A percentile compares a stretch with the other conserved stretches of the same genome.
Conservation (phyloP, 2,888 invertebrate genomes). For the Mamestra brassicae region DNA sequence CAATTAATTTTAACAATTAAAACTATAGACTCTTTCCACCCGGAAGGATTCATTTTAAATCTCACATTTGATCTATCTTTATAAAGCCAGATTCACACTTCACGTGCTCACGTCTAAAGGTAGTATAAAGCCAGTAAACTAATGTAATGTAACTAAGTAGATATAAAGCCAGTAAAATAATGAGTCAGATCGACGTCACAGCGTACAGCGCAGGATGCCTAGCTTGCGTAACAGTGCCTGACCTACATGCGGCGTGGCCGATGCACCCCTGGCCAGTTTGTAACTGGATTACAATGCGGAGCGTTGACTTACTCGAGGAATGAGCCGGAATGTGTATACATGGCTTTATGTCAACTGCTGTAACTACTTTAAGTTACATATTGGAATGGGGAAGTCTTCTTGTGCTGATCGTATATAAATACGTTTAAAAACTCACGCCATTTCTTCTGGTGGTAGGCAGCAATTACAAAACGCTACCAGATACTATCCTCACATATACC, state of each 20-base stretch:
- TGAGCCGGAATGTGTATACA: slow-evolving; percentile 51
- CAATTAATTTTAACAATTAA: slow-evolving; percentile 1
- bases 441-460: too few species aligned
- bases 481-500: too few species aligned
- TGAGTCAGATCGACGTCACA: slow-evolving; percentile 70
- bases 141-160: slow-evolving; percentile 61
- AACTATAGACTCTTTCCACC: neutral
- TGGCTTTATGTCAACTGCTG: slow-evolving; percentile 18
- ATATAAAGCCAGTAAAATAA: slow-evolving; percentile 58
- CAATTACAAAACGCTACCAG: too few species aligned
- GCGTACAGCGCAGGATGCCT: slow-evolving; percentile 72
- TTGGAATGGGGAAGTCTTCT: slow-evolving; percentile 18
- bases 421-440: too few species aligned
- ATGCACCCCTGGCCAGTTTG: slow-evolving; percentile 78
- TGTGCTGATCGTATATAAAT: too few species aligned
- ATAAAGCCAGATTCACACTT: slow-evolving; percentile 3
- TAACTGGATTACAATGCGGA: slow-evolving; percentile 82
- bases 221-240: slow-evolving; percentile 79
- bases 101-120: slow-evolving; percentile 15
- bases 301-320: slow-evolving; percentile 75
- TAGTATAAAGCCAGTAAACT: slow-evolving; percentile 51
- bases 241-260: slow-evolving; percentile 83
- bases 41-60: neutral
- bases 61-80: neutral
- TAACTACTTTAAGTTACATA: neutral